Evolutionary conservation across 1,140 invertebrate species (phyloP).

Genomic region (Megalonaias nervosa): DNA sequence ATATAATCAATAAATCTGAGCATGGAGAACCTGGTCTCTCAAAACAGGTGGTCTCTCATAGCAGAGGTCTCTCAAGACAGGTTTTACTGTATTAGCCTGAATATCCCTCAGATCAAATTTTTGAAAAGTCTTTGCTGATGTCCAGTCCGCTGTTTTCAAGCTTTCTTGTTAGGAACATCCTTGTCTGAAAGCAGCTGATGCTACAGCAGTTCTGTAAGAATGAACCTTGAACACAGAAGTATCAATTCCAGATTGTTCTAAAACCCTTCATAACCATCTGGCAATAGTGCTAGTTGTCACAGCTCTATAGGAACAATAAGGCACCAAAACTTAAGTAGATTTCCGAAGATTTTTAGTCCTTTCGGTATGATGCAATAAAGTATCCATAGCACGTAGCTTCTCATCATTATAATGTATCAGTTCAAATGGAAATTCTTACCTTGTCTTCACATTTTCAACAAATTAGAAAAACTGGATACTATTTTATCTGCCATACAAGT

Average conservation of each 20-base stretch:
- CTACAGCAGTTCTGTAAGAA: not conserved
- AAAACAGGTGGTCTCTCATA: no score
- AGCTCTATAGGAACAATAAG: constrained; percentile 6
- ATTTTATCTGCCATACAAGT: no score
- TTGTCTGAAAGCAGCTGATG: constrained; percentile 3
- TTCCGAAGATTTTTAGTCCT: not conserved
- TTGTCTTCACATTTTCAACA: no score
- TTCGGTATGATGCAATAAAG: constrained; percentile 1
- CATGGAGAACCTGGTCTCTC: no score
- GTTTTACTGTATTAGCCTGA: no score
- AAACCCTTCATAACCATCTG: constrained; percentile 1
- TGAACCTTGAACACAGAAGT: constrained; percentile 3
- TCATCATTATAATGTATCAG: constrained; percentile 3
- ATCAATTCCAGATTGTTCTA: not conserved
- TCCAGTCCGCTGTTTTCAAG: not conserved
- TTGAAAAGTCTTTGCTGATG: no score
- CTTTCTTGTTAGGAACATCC: constrained; percentile 7
- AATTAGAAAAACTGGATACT: no score
- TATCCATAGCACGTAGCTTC: not conserved
- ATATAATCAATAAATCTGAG: no score
- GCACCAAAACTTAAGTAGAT: not conserved
- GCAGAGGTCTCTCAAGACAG: no score
- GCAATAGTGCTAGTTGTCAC: constrained; percentile 11
- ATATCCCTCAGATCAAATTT: no score
- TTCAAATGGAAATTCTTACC: not conserved